Base-by-base conservation (phyloP, 2,113 vertebrate genomes). In the Pogona vitticeps region DNA sequence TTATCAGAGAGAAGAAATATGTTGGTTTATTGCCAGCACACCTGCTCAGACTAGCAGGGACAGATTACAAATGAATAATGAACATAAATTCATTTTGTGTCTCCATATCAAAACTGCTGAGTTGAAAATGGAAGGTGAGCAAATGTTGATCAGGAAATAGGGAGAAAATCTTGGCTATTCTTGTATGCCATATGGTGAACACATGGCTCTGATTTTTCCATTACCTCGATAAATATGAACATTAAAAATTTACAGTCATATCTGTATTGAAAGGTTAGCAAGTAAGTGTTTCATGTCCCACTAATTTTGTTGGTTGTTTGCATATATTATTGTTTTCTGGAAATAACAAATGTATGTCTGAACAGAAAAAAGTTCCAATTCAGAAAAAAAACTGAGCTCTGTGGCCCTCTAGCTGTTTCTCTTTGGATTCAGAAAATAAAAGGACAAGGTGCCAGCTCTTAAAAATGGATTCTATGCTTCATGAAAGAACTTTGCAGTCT, bases 401-500 rank as follows among this genome's bases (percentile, higher is more conserved):
- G 46, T 52, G 46, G 46, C 46, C 46, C 46, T 52, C 46, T 52
- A 52, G 46, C 67, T 80, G 72, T 33, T 91, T 89, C 17, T 36
- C 6, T 1, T 68, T 87, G 63, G 46, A 76, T 76, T 33, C 12
- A 65, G 23, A 33, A 76, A 23, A 20, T 42, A 42, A 63, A 76
- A 84, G 61, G 1, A 65, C 33, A 38, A 40, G 31, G 17, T 63
- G 5, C 31, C 26, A 83, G 4, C 77, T 40, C 33, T 18, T 0
- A 65, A 23, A 28, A 38, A 67, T 52, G 76, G 1, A 6, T 88
- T 86, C 31, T 65, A 0, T 75, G 12, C 13, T 68, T 68, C 65
- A 68, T 68, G 83, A 1, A 3, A 58, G 1, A 1, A 6, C 0
- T 0, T 0, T 75, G 20, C n/a, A 59, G 13, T 31, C 2, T 26